A percentile compares a stretch with the other conserved stretches of the same genome.
These are phyloP conservation scores for Pangasianodon hypophthalmus DNA, from an alignment of 2,113 vertebrate genomes.

Conservation along the genomic window DNA sequence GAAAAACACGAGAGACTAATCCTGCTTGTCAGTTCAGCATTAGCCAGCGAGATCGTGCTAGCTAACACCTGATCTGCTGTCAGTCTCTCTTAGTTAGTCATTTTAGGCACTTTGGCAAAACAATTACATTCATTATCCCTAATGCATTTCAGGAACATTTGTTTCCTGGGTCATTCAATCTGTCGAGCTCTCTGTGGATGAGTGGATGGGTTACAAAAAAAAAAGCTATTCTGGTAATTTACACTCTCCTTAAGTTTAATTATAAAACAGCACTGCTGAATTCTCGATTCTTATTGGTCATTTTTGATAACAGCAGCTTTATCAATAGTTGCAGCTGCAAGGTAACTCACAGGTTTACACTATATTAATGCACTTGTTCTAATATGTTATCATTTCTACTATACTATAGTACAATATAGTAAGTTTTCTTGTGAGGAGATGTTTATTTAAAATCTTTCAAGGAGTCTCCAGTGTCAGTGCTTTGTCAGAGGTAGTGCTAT, in stretches of 20 bases:
- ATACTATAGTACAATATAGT: background rate
- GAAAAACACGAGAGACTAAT: conserved; percentile 46
- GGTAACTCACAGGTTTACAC: too few relatives aligned
- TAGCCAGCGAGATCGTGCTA: conserved; percentile 24
- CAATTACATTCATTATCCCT: background rate
- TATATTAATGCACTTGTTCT: background rate
- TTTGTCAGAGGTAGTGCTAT: background rate
- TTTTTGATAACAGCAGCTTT: background rate
- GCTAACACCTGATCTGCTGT: background rate
- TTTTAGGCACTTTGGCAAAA: background rate
- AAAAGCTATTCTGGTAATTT: background rate
- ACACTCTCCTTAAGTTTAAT: background rate
- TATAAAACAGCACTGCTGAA: background rate
- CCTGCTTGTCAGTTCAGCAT: conserved; percentile 44
- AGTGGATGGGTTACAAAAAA: background rate
- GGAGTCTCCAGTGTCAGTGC: background rate
- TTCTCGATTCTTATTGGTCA: background rate
- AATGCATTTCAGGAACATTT: background rate
- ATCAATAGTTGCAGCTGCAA: background rate
- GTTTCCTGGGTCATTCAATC: background rate
- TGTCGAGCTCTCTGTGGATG: background rate
- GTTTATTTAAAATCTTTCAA: background rate
- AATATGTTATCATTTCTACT: background rate
- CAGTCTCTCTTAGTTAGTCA: background rate
- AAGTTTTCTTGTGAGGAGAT: background rate